Evolutionary conservation across 2,888 invertebrate genomes (phyloP), one percentile per base, ranked within the genome.

Genomic region (Stramonita haemastoma): DNA sequence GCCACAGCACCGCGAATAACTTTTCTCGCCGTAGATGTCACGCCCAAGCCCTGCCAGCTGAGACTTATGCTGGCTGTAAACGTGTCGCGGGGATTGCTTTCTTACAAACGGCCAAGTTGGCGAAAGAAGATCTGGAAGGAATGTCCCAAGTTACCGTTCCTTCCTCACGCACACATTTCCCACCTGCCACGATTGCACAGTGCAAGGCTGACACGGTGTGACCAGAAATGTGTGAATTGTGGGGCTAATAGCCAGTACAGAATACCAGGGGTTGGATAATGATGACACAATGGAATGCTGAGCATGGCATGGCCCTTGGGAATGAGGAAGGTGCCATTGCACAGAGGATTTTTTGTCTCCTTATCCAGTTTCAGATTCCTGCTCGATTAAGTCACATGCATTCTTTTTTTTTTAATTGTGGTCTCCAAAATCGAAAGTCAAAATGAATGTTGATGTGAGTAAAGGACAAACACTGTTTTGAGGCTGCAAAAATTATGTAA

Each of bases 1-100:
- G 46, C 26, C 4, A 26, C 26, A n/a, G 26, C 83, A 46, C 19
- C 46, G 83, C 46, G 46, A 83, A 83, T 83, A 83, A 83, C 83
- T 83, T 46, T 46, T 83, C 83, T 46, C 83, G 83, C 83, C 46
- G 46, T 83, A 83, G 26, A 29, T 83, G 83, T 83, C 83, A 83
- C 26, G 11, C 46, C 46, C 46, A 26, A 83, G 36, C 46, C 83
- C 26, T 83, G 83, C 83, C 83, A 83, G 36, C 83, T 26, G 83
- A 83, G 83, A 83, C 36, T 83, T 32, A 83, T 83, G 83, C 83
- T 83, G 8, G 83, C 83, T 83, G 83, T 83, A 83, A 83, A 83
- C 83, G 83, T 83, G 83, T 83, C 83, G 36, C 46, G 46, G 46
- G 46, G 46, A 83, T 32, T 83, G 36, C 83, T 83, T 19, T 83